phyloP scores from a whole-genome alignment of 2,888 invertebrate species.

The Pyrrhia umbra region DNA sequence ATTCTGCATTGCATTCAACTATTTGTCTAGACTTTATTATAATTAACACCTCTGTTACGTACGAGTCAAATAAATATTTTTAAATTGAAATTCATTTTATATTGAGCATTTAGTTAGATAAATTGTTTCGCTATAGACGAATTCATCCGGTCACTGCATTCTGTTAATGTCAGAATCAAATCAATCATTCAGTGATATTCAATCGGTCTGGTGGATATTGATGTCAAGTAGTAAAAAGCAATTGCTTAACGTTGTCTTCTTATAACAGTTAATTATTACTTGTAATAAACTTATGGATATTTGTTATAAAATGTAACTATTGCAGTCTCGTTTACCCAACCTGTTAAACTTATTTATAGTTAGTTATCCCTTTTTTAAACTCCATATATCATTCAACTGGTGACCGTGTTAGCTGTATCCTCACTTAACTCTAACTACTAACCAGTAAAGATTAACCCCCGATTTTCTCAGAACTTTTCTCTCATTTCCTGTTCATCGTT shows the following conservation, averaged over 20 bases:
- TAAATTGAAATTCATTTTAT: slow-evolving; percentile 17
- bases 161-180: slow-evolving; percentile 21
- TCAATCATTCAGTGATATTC: slow-evolving; percentile 35
- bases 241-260: slow-evolving; percentile 18
- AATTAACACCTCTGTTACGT: slow-evolving; percentile 6
- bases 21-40: slow-evolving; percentile 4
- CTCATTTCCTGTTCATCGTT: slow-evolving; percentile 35
- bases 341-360: no score
- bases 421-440: slow-evolving; percentile 48
- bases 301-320: no score
- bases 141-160: slow-evolving; percentile 33
- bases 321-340: no score
- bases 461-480: slow-evolving; percentile 48
- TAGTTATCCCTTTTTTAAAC: background rate
- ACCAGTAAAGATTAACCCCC: slow-evolving; percentile 26
- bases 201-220: slow-evolving; percentile 35
- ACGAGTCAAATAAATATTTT: slow-evolving; percentile 23
- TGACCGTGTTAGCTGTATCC: slow-evolving; percentile 34
- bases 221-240: slow-evolving; percentile 21
- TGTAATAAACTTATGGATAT: background rate
- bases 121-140: slow-evolving; percentile 14
- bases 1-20: slow-evolving; percentile 2
- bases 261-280: background rate
- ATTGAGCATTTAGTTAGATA: slow-evolving; percentile 8
- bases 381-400: background rate